phyloP scores from a whole-genome alignment of 2,797 vertebrate genomes.

The Echeneis naucrates region DNA sequence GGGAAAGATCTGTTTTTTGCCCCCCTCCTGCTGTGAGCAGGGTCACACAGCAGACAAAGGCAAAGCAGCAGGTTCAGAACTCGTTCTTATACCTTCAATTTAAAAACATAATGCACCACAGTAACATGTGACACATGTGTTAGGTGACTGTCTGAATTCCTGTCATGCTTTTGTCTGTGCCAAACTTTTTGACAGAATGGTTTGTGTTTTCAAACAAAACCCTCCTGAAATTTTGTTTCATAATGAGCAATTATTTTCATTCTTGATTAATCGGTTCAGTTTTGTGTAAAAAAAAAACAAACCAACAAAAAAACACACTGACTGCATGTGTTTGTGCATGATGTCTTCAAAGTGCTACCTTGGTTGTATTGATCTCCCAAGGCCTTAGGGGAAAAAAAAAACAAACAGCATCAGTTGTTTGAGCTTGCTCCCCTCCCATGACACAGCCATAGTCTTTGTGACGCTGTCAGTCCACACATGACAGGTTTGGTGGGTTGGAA shows the following conservation, averaged over 20 bases:
- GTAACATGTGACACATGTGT: neutral
- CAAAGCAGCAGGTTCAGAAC: conserved; percentile 1
- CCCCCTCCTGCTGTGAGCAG: neutral
- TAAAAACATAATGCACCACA: neutral
- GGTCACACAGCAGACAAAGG: conserved; percentile 1
- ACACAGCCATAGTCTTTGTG: neutral
- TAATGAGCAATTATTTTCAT: neutral
- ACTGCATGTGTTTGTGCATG: no score
- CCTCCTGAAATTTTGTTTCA: neutral
- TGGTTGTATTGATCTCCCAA: no score
- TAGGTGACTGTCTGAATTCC: neutral
- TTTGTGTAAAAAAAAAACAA: neutral
- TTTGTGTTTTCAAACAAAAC: neutral
- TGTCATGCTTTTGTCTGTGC: neutral
- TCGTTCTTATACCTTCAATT: neutral
- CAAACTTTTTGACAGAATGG: neutral
- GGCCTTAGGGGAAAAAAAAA: neutral
- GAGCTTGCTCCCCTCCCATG: neutral
- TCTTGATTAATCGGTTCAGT: neutral
- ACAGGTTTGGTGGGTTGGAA: no score
- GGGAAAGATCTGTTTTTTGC: neutral
- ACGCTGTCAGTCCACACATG: no score
- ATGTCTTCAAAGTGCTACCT: no score
- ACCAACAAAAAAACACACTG: neutral
- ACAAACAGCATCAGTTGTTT: neutral